Evolutionary conservation across 2,113 vertebrate species (phyloP).

Genomic region (Bubo blakistoni): DNA sequence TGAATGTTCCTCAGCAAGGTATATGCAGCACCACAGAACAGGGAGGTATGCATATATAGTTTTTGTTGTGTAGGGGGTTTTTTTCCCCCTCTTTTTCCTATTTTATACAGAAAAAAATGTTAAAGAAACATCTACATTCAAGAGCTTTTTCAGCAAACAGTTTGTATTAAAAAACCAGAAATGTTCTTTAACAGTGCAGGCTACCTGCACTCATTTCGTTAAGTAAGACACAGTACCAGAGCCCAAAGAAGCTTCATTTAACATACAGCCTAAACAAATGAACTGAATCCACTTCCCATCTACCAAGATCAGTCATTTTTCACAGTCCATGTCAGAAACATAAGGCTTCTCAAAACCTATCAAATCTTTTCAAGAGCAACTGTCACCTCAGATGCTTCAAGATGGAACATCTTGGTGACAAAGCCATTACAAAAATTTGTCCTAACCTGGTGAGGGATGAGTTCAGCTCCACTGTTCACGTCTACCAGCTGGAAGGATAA

Average conservation of each 20-base stretch:
- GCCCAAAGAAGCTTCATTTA: not conserved
- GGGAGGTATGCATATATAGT: not conserved
- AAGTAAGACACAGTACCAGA: not conserved
- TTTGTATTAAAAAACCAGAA: not conserved
- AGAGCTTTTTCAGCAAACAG: not conserved
- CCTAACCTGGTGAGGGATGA: slow-evolving; percentile 94
- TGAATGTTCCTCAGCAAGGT: not conserved
- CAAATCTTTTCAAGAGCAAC: not conserved
- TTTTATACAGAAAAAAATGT: not conserved
- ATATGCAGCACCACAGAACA: not conserved
- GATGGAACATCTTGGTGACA: not conserved
- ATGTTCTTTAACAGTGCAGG: not conserved
- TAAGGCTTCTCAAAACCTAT: not conserved
- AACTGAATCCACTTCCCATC: not conserved
- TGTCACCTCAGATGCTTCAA: not conserved
- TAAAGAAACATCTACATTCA: not conserved
- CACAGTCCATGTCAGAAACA: not conserved
- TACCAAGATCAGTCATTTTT: not conserved
- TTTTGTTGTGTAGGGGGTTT: not conserved
- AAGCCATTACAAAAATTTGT: not conserved
- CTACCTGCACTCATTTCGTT: not conserved
- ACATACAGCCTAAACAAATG: not conserved
- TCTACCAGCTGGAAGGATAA: slow-evolving; percentile 95
- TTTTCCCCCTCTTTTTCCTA: not conserved
- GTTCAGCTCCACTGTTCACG: slow-evolving; percentile 88